phyloP scores from a whole-genome alignment of 1,140 invertebrate species.

The Bombyx mori region DNA sequence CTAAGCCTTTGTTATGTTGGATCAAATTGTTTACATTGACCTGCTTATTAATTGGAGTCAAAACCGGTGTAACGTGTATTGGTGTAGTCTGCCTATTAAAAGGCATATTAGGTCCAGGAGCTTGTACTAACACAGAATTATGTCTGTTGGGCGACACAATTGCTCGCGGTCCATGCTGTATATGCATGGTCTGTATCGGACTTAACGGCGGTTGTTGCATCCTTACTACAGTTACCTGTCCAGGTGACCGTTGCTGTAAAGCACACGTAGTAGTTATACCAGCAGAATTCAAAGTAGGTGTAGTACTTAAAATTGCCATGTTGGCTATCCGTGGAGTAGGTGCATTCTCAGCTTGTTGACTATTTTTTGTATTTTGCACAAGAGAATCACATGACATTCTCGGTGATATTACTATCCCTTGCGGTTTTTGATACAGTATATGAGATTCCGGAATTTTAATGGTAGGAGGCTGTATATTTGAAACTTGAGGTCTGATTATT shows the following conservation, averaged over 20 bases:
- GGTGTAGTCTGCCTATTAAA: constrained; percentile 34
- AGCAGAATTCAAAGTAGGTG: constrained; percentile 42
- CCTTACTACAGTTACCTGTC: constrained; percentile 64
- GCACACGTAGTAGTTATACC: constrained; percentile 40
- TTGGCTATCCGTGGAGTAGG: constrained; percentile 55
- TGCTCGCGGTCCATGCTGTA: constrained; percentile 48
- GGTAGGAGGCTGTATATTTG: constrained; percentile 71
- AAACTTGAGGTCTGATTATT: constrained; percentile 48
- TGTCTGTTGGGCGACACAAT: constrained; percentile 65
- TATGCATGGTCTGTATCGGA: constrained; percentile 58
- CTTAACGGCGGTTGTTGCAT: constrained; percentile 68
- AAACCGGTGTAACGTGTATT: constrained; percentile 68
- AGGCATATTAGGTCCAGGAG: constrained; percentile 7
- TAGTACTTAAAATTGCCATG: constrained; percentile 55
- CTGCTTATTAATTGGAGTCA: constrained; percentile 71
- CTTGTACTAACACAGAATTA: constrained; percentile 60
- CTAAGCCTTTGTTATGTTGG: constrained; percentile 57
- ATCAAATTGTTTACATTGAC: constrained; percentile 65
- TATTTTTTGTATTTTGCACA: constrained; percentile 57
- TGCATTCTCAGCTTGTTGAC: constrained; percentile 42
- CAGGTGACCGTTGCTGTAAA: constrained; percentile 57
- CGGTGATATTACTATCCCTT: constrained; percentile 69
- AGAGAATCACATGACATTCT: constrained; percentile 51
- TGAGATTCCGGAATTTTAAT: constrained; percentile 74
- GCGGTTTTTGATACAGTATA: constrained; percentile 70